phyloP scores from a whole-genome alignment of 2,888 invertebrate species.

The Drepana falcataria region DNA sequence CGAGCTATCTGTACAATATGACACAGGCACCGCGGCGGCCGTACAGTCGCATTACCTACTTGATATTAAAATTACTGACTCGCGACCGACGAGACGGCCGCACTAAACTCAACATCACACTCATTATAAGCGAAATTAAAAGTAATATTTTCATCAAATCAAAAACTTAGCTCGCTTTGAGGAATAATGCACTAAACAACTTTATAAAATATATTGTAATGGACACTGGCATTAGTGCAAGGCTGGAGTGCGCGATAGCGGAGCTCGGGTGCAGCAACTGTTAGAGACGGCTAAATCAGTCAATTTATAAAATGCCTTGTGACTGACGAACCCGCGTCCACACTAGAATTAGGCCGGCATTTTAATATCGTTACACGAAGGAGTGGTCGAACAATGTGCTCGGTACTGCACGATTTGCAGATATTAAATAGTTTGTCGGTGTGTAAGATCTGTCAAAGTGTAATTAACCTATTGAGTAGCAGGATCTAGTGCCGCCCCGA shows the following conservation, averaged over 20 bases:
- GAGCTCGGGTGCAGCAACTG: not conserved
- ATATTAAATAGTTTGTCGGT: no score
- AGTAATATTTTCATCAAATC: slow-evolving; percentile 22
- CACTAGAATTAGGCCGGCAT: no score
- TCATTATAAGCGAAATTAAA: slow-evolving; percentile 34
- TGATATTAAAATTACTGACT: slow-evolving; percentile 31
- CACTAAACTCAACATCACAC: slow-evolving; percentile 28
- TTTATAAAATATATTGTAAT: slow-evolving; percentile 37
- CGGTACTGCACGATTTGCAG: no score
- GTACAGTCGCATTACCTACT: slow-evolving; percentile 12
- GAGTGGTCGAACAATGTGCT: no score
- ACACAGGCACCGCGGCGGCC: slow-evolving; percentile 34
- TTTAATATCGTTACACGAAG: no score
- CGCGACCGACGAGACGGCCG: slow-evolving; percentile 19
- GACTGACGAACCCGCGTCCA: no score
- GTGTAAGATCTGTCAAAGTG: no score
- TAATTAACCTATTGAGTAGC: no score
- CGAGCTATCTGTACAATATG: slow-evolving; percentile 45
- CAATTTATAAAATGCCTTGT: no score
- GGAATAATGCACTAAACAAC: slow-evolving; percentile 52
- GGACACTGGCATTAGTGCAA: slow-evolving; percentile 60
- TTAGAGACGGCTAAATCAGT: no score
- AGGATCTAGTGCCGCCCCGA: not conserved
- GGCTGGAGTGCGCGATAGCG: slow-evolving; percentile 47
- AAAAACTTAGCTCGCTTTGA: slow-evolving; percentile 26